Percentiles rank a stretch among this genome's conserved stretches.
Conservation (phyloP, 2,797 vertebrate genomes). For the Siniperca undulata region DNA sequence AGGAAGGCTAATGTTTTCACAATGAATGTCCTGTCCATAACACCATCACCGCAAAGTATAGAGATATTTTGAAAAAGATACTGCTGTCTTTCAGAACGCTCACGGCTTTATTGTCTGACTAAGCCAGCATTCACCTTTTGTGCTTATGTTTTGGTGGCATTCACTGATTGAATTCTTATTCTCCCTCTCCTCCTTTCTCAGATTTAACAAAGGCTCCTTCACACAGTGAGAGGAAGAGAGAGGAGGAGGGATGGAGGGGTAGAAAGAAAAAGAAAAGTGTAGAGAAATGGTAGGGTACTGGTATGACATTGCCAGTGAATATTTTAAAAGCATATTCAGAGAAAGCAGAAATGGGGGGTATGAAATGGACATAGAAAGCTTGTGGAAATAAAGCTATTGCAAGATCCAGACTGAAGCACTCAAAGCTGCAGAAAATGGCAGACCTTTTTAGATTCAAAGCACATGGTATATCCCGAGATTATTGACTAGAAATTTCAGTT, state of each 20-base stretch:
- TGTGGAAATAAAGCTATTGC: slow-evolving; percentile 20
- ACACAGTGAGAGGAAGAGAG: slow-evolving; percentile 31
- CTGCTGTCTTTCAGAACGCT: slow-evolving; percentile 39
- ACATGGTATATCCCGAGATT: slow-evolving; percentile 78
- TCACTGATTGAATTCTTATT: slow-evolving; percentile 70
- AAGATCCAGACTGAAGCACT: slow-evolving; percentile 45
- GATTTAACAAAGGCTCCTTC: slow-evolving; percentile 70
- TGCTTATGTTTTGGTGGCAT: slow-evolving; percentile 65
- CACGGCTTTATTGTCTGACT: slow-evolving; percentile 58
- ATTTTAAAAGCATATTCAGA: slow-evolving; percentile 33
- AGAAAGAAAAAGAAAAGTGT: slow-evolving; percentile 40
- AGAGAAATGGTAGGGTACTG: slow-evolving; percentile 51
- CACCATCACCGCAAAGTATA: slow-evolving; percentile 31
- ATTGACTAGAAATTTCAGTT: slow-evolving; percentile 81
- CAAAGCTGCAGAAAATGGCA: slow-evolving; percentile 53
- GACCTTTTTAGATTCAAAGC: slow-evolving; percentile 77
- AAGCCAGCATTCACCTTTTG: slow-evolving; percentile 61
- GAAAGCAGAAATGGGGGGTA: slow-evolving; percentile 19
- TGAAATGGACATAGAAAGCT: slow-evolving; percentile 36
- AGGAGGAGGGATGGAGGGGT: background rate
- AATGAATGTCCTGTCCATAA: slow-evolving; percentile 21
- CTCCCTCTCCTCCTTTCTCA: slow-evolving; percentile 61
- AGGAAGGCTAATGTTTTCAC: slow-evolving; percentile 37
- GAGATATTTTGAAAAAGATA: slow-evolving; percentile 47
- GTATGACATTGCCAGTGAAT: slow-evolving; percentile 21